These are phyloP conservation scores for Drosophila paranaensis DNA, from an alignment of 2,888 invertebrate genomes.

Conservation along the genomic window DNA sequence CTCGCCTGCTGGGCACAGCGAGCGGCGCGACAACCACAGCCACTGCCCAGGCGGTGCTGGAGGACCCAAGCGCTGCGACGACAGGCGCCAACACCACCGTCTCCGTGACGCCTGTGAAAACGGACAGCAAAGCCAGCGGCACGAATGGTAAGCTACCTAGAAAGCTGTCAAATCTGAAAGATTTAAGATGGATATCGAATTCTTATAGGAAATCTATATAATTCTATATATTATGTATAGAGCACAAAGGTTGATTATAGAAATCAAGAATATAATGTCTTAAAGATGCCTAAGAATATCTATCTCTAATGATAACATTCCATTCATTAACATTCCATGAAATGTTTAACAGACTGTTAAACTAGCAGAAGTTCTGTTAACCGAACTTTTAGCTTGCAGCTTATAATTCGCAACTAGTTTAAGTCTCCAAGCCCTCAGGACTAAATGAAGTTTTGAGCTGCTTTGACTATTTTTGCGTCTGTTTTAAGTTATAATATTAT, in stretches of 20 bases:
- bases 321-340: not conserved
- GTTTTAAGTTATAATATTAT: not conserved
- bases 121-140: constrained; percentile 74
- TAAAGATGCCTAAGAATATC: no score
- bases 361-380: no score
- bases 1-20: constrained; percentile 78
- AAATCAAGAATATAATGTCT: no score
- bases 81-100: constrained; percentile 52
- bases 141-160: constrained; percentile 73
- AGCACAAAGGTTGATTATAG: no score
- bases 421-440: not conserved
- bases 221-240: not conserved
- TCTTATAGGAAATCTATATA: not conserved
- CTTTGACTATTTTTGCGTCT: no score
- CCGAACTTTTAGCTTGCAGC: not conserved
- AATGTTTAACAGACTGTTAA: not conserved
- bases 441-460: not conserved
- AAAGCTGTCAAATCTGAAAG: no score
- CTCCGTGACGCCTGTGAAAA: constrained; percentile 72
- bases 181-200: no score
- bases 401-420: not conserved
- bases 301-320: no score
- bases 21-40: constrained; percentile 55
- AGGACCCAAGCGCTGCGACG: constrained; percentile 55
- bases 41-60: constrained; percentile 70